These are phyloP conservation scores for Limnodromus scolopaceus DNA, from an alignment of 2,797 vertebrate species.

Conservation along the genomic window DNA sequence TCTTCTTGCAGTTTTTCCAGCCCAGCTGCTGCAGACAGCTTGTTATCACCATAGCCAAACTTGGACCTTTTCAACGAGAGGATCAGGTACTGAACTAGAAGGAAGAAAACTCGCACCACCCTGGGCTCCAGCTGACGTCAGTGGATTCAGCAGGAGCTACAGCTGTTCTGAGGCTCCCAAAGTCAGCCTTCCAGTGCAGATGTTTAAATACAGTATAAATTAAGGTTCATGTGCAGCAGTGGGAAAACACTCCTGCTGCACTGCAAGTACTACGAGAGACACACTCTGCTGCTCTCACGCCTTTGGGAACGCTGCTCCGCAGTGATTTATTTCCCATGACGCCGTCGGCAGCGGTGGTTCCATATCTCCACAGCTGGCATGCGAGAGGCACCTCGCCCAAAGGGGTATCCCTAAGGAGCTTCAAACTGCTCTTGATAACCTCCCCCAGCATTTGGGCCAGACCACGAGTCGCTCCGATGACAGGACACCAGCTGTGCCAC, in stretches of 20 bases:
- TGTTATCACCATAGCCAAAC: neutral
- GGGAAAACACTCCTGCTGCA: neutral
- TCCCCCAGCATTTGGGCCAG: neutral
- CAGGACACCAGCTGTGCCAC: neutral
- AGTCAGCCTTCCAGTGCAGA: neutral
- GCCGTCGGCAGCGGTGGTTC: neutral
- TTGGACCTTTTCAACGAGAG: neutral
- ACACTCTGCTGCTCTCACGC: neutral
- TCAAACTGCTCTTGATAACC: neutral
- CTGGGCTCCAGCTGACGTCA: neutral
- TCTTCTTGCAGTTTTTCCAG: neutral
- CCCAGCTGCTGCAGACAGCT: neutral
- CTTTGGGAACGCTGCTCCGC: neutral
- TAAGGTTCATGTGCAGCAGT: neutral
- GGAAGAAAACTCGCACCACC: slow-evolving; percentile 12
- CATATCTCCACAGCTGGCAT: neutral
- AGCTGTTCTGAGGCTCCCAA: neutral
- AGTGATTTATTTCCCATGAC: neutral
- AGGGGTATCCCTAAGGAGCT: neutral
- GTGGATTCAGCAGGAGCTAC: slow-evolving; percentile 26
- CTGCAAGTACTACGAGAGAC: neutral
- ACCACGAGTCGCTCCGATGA: rapidly evolving
- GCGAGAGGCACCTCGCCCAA: neutral
- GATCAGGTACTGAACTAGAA: neutral
- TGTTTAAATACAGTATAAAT: neutral